These are phyloP conservation scores for Petroica traversi DNA, from an alignment of 2,113 vertebrate genomes.

Conservation along the genomic window DNA sequence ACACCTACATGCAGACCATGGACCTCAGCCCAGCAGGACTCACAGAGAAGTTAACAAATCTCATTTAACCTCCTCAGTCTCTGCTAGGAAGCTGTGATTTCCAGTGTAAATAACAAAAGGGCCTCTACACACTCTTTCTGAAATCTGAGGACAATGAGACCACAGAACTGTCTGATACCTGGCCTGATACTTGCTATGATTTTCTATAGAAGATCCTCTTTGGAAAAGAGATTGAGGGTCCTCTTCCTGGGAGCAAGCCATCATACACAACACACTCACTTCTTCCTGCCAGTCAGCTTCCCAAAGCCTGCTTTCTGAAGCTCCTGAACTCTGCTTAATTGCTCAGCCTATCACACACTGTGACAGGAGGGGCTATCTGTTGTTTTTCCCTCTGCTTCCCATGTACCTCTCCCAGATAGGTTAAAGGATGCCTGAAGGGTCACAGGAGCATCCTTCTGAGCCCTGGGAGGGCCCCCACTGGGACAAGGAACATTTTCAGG, in stretches of 20 bases:
- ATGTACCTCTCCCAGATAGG: too few species aligned
- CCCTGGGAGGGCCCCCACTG: background rate
- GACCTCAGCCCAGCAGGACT: background rate
- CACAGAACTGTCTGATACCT: background rate
- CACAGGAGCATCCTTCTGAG: background rate
- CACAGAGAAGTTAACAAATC: background rate
- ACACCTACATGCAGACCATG: background rate
- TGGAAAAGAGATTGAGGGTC: background rate
- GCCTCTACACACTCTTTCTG: background rate
- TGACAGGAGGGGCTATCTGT: background rate
- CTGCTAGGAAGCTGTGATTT: slow-evolving; percentile 8
- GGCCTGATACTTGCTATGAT: background rate
- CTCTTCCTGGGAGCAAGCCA: background rate
- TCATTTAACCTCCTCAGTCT: slow-evolving; percentile 10
- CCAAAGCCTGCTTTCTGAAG: background rate
- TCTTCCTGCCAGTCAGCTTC: background rate
- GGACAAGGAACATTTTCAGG: background rate
- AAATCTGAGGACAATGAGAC: background rate
- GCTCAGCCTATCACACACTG: background rate
- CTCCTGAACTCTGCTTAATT: background rate
- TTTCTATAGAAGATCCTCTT: background rate
- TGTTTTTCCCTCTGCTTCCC: accelerated
- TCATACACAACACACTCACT: background rate
- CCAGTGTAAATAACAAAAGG: background rate
- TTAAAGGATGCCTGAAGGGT: background rate